Base-by-base conservation (phyloP, 1,140 invertebrate species). In the Aphelinus certus region DNA sequence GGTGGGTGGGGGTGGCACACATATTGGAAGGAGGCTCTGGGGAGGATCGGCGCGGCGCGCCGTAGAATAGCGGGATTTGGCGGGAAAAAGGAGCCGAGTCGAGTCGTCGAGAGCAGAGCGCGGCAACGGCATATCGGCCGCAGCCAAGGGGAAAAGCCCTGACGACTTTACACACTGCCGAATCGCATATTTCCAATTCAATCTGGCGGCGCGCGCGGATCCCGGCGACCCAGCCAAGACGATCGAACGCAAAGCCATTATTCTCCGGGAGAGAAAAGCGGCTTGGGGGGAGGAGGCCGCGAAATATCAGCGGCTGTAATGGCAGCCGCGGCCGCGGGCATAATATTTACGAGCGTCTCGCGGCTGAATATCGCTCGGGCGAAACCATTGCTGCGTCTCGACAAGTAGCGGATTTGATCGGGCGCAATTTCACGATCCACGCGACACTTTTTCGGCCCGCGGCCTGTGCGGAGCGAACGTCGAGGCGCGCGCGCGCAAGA, bases 111-210 rank as follows among this genome's bases (percentile, higher is more conserved):
- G 46, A 45, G 70, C 45, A 58, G 51, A 53, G 47, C 57, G 48
- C 26, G 55, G 45, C n/a, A 58, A 57, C 26, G 46, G 56, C 55
- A n/a, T 3, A 26, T 53, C 60, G 2, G 46, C 26, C 6, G 49
- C 62, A 60, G 61, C 67, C 55, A 46, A 67, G 65, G 65, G 72
- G 73, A 76, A 80, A 80, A 79, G 69, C 75, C 48, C 77, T 79
- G 79, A 82, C 80, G 81, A 83, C 78, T 83, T 81, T 83, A 82
- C 81, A 83, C 81, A 81, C 77, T 81, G 75, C 74, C 80, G 79
- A 83, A 81, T 83, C 80, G 79, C 82, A 81, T 83, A 83, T 83
- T 83, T 83, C 78, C 81, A 82, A 83, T 83, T 83, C 82, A 83
- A 83, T 83, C 81, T 83, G 78, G 78, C 79, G 80, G 69, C 61